Conservation (phyloP, 2,888 invertebrate genomes). For the Frankliniella fusca region DNA sequence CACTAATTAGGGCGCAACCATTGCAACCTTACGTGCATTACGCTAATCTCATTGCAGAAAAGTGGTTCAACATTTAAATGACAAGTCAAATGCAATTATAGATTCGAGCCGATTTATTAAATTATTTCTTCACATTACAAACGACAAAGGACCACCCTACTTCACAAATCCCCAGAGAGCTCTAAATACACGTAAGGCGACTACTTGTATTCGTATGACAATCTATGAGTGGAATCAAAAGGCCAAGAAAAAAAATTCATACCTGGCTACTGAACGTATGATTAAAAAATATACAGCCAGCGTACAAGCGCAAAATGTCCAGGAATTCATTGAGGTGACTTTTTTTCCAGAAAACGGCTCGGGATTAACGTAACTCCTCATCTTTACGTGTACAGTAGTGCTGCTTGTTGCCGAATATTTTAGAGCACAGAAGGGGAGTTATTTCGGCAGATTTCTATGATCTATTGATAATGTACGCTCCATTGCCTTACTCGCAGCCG, state of each 20-base stretch:
- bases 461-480: too few species aligned
- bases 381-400: neutral
- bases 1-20: constrained; percentile 14
- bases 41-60: neutral
- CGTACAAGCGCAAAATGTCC: too few species aligned
- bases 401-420: neutral
- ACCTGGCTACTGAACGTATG: too few species aligned
- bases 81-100: neutral
- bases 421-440: too few species aligned
- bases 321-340: too few species aligned
- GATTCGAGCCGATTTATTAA: constrained; percentile 16
- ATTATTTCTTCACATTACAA: neutral
- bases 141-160: neutral
- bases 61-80: neutral
- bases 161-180: neutral
- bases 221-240: too few species aligned
- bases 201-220: neutral
- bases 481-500: too few species aligned
- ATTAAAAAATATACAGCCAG: too few species aligned
- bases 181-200: neutral
- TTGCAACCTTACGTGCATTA: constrained; percentile 24
- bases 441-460: too few species aligned
- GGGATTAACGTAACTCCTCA: neutral
- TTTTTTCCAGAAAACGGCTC: too few species aligned
- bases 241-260: too few species aligned